Conservation (phyloP, 2,888 invertebrate genomes). For the Apomyelois bistriatella region DNA sequence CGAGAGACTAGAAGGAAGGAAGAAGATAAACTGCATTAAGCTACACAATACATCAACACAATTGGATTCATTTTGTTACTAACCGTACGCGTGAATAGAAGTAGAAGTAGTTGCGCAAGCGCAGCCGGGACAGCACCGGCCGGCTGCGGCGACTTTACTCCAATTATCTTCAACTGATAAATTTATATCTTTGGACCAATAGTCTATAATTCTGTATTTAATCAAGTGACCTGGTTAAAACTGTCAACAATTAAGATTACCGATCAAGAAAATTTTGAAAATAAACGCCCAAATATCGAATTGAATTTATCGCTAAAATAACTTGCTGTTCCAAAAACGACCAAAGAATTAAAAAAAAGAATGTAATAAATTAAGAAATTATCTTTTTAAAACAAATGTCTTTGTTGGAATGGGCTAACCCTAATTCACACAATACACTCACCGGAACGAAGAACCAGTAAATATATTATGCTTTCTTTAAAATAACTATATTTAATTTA, state of each 20-base stretch:
- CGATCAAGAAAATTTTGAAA: not conserved
- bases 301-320: no score
- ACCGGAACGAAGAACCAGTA: no score
- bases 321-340: no score
- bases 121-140: slow-evolving; percentile 29
- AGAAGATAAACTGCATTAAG: no score
- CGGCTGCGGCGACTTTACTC: slow-evolving; percentile 39
- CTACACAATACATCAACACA: not conserved
- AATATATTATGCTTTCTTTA: no score
- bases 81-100: slow-evolving; percentile 59
- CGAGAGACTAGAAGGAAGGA: no score
- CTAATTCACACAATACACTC: no score
- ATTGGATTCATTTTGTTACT: not conserved
- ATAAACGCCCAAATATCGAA: not conserved
- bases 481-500: no score
- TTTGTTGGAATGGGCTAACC: no score
- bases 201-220: slow-evolving; percentile 2
- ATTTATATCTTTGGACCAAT: slow-evolving; percentile 39
- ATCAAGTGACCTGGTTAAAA: slow-evolving; percentile 5
- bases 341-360: no score
- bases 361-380: no score
- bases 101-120: slow-evolving; percentile 58
- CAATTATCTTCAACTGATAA: slow-evolving; percentile 38
- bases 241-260: not conserved
- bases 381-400: no score